phyloP scores from a whole-genome alignment of 2,113 vertebrate genomes.

The Odontophorus gujanensis region DNA sequence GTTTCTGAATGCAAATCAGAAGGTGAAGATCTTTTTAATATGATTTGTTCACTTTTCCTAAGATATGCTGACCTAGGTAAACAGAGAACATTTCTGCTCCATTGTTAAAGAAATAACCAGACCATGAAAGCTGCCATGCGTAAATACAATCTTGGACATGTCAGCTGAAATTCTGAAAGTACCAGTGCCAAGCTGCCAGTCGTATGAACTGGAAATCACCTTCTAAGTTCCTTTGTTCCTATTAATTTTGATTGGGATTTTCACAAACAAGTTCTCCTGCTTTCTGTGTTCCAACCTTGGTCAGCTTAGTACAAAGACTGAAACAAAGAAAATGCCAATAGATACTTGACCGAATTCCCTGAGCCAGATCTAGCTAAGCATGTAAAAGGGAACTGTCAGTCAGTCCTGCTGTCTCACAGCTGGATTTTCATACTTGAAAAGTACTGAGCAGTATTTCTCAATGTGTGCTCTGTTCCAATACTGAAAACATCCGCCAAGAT shows the following conservation, averaged over 20 bases:
- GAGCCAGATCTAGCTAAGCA: neutral
- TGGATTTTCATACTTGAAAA: neutral
- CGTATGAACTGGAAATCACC: constrained; percentile 29
- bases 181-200: constrained; percentile 16
- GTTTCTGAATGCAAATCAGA: neutral
- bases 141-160: constrained; percentile 16
- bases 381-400: neutral
- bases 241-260: constrained; percentile 31
- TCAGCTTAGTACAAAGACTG: neutral
- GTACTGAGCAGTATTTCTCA: neutral
- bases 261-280: neutral
- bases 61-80: constrained; percentile 36
- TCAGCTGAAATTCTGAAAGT: constrained; percentile 45
- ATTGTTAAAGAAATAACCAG: constrained; percentile 37
- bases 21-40: constrained; percentile 22
- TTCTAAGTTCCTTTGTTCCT: constrained; percentile 16
- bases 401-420: neutral
- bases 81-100: neutral
- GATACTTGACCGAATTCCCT: neutral
- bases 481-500: neutral
- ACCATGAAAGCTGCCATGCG: neutral
- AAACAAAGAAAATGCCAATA: constrained; percentile 5
- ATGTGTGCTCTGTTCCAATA: neutral
- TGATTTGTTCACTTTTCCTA: constrained; percentile 44
- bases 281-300: neutral